Evolutionary conservation across 1,140 invertebrate genomes (phyloP).

Genomic region (Neelides sp.): DNA sequence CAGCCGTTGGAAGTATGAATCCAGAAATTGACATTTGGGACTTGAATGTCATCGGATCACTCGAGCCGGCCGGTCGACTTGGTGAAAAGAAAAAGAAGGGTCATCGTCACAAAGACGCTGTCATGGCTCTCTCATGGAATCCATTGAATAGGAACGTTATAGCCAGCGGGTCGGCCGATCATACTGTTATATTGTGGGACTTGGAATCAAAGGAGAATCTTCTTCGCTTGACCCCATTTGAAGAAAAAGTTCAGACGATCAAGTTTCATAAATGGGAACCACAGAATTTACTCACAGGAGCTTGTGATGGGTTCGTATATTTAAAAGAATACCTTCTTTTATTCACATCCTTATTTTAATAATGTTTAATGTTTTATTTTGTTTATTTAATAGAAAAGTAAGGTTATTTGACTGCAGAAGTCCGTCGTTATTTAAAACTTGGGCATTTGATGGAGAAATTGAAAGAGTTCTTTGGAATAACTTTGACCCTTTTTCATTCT

Average conservation of each 20-base stretch:
- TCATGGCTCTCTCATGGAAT: constrained; percentile 86
- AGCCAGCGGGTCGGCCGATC: constrained; percentile 82
- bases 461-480: constrained; percentile 79
- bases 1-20: constrained; percentile 82
- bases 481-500: constrained; percentile 55
- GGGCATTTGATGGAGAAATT: constrained; percentile 64
- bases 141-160: constrained; percentile 60
- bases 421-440: constrained; percentile 48
- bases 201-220: constrained; percentile 60
- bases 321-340: constrained; percentile 14
- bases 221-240: constrained; percentile 57
- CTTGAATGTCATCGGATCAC: constrained; percentile 75
- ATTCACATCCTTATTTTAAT: constrained; percentile 14
- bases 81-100: constrained; percentile 63
- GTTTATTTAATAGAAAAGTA: constrained; percentile 40
- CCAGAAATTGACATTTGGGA: constrained; percentile 90
- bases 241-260: constrained; percentile 70
- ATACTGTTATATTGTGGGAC: constrained; percentile 84
- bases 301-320: constrained; percentile 45
- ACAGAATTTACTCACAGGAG: constrained; percentile 65
- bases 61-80: constrained; percentile 71
- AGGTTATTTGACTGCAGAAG: constrained; percentile 66
- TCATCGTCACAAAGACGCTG: constrained; percentile 76
- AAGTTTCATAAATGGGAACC: constrained; percentile 74
- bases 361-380: constrained; percentile 14